Conservation (phyloP, 2,888 invertebrate species). For the Leptinotarsa rubiginosa region DNA sequence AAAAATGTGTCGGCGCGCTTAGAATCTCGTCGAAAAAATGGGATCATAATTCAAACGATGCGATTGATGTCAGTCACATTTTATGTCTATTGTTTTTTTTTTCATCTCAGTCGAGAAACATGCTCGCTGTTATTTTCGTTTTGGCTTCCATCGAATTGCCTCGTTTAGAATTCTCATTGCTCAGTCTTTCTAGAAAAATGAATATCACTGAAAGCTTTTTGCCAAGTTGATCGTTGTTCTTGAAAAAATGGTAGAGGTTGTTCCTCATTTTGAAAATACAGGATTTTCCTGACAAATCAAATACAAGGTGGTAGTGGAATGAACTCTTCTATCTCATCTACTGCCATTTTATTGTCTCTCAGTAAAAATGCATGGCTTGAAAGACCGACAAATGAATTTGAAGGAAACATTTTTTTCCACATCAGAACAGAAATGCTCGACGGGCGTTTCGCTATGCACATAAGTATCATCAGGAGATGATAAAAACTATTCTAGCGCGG, state of each 20-base stretch:
- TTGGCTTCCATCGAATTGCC: slow-evolving; percentile 1
- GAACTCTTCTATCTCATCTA: too few species aligned
- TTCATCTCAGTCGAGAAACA: background rate
- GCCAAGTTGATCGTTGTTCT: background rate
- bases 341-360: too few species aligned
- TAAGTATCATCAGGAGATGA: too few species aligned
- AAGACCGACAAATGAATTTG: too few species aligned
- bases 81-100: slow-evolving; percentile 24
- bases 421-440: too few species aligned
- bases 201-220: background rate
- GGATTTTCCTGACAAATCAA: background rate
- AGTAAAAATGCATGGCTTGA: too few species aligned
- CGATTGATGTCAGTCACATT: slow-evolving; percentile 30
- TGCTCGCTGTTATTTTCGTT: slow-evolving; percentile 2
- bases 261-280: background rate
- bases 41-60: slow-evolving; percentile 23
- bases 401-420: too few species aligned
- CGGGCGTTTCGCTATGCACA: too few species aligned
- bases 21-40: slow-evolving; percentile 15
- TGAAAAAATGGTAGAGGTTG: background rate
- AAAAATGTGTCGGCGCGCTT: slow-evolving; percentile 28
- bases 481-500: too few species aligned
- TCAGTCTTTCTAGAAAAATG: background rate
- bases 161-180: background rate
- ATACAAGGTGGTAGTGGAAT: too few species aligned